Base-by-base conservation (phyloP, 2,797 vertebrate genomes). In the Sebastes oblongus region DNA sequence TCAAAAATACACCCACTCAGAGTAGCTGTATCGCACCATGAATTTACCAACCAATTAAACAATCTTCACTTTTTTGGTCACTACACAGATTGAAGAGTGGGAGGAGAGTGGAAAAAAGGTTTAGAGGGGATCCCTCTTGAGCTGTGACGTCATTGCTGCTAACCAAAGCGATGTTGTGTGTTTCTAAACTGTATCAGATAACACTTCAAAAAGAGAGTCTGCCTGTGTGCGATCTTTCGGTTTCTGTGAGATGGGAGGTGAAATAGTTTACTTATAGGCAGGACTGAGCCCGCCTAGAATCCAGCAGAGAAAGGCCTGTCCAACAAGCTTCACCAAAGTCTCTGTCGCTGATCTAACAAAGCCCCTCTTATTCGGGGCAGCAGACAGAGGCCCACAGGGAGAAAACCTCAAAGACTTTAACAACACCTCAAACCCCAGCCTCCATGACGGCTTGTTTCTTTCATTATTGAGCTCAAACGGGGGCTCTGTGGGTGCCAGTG, bases 331-430 rank as follows among this genome's bases (percentile, higher is more conserved):
- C 88, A 83, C 89, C 88, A 90, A 92, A 94, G 88, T 86, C 86
- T 87, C 80, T 71, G 86, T 84, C 84, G 79, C 85, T 90, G 87
- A 90, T 91, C 92, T 89, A 91, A 94, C 92, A 94, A 94, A 94
- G 90, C 93, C 86, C 82, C 89, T 94, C 91, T 93, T 93, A 95
- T 92, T 93, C 89, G 16, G 87, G 86, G 89, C 88, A 85, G 91
- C 92, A 93, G 91, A 93, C 93, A 88, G 91, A 90, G 91, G 92
- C 91, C 92, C 91, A 90, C 87, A 66, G 93, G 92, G 90, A 93
- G 91, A 93, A 94, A 93, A 93, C 92, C 91, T 93, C 91, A 93
- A 93, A 94, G 90, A 93, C 93, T 94, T 95, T 94, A 94, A 94
- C 92, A 94, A 93, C 93, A 93, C 91, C 93, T 94, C 92, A 92